A percentile compares a stretch with the other conserved stretches of the same genome.
These are phyloP conservation scores for Armadillidium nasatum DNA, from an alignment of 1,140 invertebrate genomes.

Conservation along the genomic window DNA sequence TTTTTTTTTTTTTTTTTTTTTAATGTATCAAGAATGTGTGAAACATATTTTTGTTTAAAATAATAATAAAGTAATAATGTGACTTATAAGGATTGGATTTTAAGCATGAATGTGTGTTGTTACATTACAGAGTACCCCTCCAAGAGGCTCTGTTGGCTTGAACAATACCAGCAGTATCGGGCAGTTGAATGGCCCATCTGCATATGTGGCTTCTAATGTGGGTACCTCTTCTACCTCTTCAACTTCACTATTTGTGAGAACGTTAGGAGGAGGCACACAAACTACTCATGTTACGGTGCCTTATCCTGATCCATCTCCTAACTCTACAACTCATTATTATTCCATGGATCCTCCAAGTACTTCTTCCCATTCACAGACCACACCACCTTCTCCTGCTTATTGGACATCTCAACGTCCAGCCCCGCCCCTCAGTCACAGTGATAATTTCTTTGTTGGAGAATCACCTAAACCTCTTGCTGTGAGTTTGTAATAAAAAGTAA, in stretches of 20 bases:
- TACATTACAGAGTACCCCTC: conserved; percentile 36
- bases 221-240: conserved; percentile 36
- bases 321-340: conserved; percentile 32
- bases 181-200: conserved; percentile 6
- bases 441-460: conserved; percentile 43
- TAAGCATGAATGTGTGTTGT: conserved; percentile 40
- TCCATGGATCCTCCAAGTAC: conserved; percentile 16
- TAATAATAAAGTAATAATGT: too few relatives aligned
- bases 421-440: conserved; percentile 40
- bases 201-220: conserved; percentile 27
- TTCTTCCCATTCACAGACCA: not conserved
- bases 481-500: conserved; percentile 23
- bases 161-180: conserved; percentile 33
- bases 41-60: not conserved
- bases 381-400: conserved; percentile 13
- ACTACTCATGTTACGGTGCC: conserved; percentile 29
- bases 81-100: conserved; percentile 16
- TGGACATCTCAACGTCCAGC: conserved; percentile 19
- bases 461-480: conserved; percentile 44
- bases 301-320: conserved; percentile 38
- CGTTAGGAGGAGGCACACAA: conserved; percentile 34
- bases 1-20: too few relatives aligned
- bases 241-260: conserved; percentile 36
- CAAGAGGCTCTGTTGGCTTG: conserved; percentile 31
- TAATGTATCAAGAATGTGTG: not conserved